Evolutionary conservation across 2,113 vertebrate species (phyloP), one percentile per base, ranked within the genome.

Genomic region (Proterorhinus semilunaris): DNA sequence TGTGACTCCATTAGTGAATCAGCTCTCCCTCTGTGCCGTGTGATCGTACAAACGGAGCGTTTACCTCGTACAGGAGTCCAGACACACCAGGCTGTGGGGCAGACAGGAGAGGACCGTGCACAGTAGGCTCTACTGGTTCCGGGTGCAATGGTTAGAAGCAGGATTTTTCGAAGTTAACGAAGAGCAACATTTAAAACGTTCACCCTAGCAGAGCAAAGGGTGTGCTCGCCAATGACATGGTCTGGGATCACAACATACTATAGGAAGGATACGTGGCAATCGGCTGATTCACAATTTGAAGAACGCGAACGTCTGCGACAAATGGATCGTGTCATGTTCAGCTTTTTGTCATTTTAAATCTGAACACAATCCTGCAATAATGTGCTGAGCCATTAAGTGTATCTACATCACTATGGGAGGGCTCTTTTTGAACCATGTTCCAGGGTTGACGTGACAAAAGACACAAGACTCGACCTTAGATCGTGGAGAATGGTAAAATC

Each of bases 1-100:
- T 71, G 66, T 65, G 67, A 81, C 58, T 85, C 71, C 62, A 83
- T 74, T 74, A 66, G 66, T 69, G 53, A 79, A 82, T 71, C 49
- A 71, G 43, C 74, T 48, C 69, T 71, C 84, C 65, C 70, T 65
- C 76, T 76, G 66, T 2, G 63, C 65, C 59, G 75, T 45, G 27
- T 62, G 71, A 59, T 69, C 69, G 52, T 76, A 81, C 63, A 49
- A 83, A 67, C 66, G 50, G 44, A 48, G 50, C 73, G 72, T 61
- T 80, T 50, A 79, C 68, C 66, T 13, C 68, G 42, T 48, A 16
- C 27, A 6, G 57, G 0, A 65, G 59, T 72, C 84, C 76, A 66
- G 47, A 78, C 76, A 27, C 27, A 58, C 57, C 55, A n/a, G 51
- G 16, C 48, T 52, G 46, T 52, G 36, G 10, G 21, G 21, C 36